A percentile compares a stretch with the other conserved stretches of the same genome.
phyloP scores from a whole-genome alignment of 2,113 vertebrate genomes.

The Clupea harengus region DNA sequence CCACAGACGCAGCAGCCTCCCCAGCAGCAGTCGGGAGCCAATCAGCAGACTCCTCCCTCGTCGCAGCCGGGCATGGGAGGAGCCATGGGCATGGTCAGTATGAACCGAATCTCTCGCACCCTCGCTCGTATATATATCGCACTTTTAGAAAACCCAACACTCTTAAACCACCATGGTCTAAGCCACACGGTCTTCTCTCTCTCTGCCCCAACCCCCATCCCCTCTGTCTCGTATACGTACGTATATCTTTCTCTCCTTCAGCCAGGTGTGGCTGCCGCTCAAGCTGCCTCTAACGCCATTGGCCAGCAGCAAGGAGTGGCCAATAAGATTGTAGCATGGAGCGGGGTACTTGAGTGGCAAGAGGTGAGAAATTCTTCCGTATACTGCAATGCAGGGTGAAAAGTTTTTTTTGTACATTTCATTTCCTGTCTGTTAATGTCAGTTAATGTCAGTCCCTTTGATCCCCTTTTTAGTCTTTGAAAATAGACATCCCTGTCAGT shows the following conservation, averaged over 20 bases:
- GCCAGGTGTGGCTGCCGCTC: constrained; percentile 58
- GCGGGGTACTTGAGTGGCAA: constrained; percentile 89
- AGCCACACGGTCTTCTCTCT: neutral
- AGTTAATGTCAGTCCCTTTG: no score
- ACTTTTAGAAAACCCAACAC: no score
- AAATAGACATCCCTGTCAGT: neutral
- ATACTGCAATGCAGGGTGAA: neutral
- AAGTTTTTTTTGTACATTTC: neutral
- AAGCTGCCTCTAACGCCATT: constrained; percentile 58
- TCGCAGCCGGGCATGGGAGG: constrained; percentile 66
- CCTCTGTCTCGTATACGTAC: neutral
- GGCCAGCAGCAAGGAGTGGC: constrained; percentile 70
- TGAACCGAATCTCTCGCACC: neutral
- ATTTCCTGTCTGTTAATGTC: no score
- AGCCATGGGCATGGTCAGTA: neutral
- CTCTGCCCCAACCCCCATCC: neutral
- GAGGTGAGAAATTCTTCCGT: constrained; percentile 73
- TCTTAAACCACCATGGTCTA: no score
- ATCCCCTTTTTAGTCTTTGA: neutral
- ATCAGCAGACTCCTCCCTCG: constrained; percentile 55
- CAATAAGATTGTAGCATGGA: constrained; percentile 89
- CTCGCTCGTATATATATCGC: no score
- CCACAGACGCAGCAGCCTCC: constrained; percentile 63
- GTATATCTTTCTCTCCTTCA: constrained; percentile 28
- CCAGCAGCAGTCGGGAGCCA: constrained; percentile 57